Evolutionary conservation across 2,888 invertebrate species (phyloP).

Genomic region (Ctena decussata): DNA sequence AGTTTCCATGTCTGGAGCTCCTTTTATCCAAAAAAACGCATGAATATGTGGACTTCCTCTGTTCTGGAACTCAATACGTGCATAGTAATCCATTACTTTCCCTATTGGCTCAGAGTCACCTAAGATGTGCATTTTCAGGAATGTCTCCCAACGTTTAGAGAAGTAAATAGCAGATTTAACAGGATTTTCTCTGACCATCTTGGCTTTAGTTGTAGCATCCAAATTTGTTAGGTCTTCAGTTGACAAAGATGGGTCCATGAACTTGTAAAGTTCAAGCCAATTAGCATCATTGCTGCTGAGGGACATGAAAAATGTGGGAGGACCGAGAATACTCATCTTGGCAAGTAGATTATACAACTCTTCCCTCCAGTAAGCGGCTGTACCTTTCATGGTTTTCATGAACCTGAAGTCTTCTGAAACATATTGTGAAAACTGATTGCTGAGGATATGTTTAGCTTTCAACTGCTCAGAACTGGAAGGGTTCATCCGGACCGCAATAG

Average conservation of each 20-base stretch:
- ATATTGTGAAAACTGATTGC: neutral
- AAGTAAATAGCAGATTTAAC: constrained; percentile 34
- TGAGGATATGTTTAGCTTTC: constrained; percentile 20
- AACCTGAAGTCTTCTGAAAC: constrained; percentile 43
- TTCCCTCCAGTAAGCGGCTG: constrained; percentile 42
- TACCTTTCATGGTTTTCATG: constrained; percentile 45
- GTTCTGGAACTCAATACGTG: constrained; percentile 24
- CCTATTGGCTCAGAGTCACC: neutral
- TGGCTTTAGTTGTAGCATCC: neutral
- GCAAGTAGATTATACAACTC: constrained; percentile 40
- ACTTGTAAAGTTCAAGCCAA: constrained; percentile 34
- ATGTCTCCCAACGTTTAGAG: constrained; percentile 36
- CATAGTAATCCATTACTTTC: constrained; percentile 4
- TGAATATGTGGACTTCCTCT: constrained; percentile 27
- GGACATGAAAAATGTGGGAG: constrained; percentile 48
- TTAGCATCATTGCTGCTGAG: constrained; percentile 40
- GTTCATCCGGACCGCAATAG: constrained; percentile 28
- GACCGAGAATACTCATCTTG: constrained; percentile 38
- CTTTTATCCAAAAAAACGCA: constrained; percentile 18
- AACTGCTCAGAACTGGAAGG: neutral
- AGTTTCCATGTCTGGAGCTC: constrained; percentile 26
- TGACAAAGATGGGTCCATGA: constrained; percentile 22
- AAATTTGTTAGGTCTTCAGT: constrained; percentile 15
- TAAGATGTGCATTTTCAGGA: neutral
- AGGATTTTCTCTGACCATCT: constrained; percentile 31